These are phyloP conservation scores for Tapirus terrestris DNA, from an alignment of 2,113 vertebrate species.

Conservation along the genomic window DNA sequence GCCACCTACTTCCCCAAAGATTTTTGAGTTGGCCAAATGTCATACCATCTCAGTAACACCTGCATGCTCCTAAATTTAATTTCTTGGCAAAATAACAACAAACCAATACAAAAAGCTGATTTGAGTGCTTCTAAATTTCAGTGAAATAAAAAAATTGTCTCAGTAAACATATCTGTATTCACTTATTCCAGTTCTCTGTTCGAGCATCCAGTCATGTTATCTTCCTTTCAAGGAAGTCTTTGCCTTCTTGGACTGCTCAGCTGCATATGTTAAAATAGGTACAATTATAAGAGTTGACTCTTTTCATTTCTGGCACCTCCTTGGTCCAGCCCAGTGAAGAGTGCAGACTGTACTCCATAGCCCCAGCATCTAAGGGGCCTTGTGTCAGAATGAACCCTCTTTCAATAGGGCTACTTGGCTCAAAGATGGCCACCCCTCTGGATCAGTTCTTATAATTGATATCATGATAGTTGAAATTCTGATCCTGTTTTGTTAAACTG, in stretches of 20 bases:
- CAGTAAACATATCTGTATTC: constrained; percentile 10
- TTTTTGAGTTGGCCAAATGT: constrained; percentile 36
- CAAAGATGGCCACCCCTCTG: neutral
- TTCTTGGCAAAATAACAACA: constrained; percentile 50
- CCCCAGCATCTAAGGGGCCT: accelerated
- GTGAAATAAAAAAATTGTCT: constrained; percentile 39
- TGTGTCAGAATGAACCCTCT: neutral
- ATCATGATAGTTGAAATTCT: neutral
- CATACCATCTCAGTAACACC: constrained; percentile 58
- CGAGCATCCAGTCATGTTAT: neutral
- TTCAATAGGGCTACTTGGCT: neutral
- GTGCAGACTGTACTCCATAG: neutral
- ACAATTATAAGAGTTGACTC: neutral
- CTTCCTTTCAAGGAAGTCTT: neutral
- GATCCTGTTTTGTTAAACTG: neutral
- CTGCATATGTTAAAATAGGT: neutral
- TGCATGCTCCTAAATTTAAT: constrained; percentile 55
- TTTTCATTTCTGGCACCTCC: neutral
- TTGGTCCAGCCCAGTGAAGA: neutral
- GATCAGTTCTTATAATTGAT: neutral
- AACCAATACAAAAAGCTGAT: constrained; percentile 11
- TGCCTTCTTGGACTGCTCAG: neutral
- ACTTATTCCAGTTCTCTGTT: neutral
- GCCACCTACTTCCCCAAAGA: constrained; percentile 65
- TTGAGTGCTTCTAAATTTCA: constrained; percentile 34